Base-by-base conservation (phyloP, 1,140 invertebrate genomes). In the Trachymyrmex cornetzi region DNA sequence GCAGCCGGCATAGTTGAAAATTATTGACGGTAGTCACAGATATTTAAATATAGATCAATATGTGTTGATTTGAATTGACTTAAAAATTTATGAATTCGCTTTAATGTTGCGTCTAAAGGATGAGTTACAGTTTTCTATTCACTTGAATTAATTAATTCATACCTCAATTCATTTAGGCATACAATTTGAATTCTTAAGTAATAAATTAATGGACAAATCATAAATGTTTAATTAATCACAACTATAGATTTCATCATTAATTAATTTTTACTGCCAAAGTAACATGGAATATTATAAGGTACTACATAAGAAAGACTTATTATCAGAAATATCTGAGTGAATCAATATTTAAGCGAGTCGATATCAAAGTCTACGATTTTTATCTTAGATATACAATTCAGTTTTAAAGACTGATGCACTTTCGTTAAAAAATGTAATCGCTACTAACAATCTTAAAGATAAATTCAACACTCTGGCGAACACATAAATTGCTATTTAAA, bases 401-500 rank as follows among this genome's bases (percentile, higher is more conserved):
- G 2, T 64, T 66, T 48, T 30, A 30, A 9, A 30, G 30, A 66
- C 61, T 48, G 19, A 16, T 50, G 61, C 44, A 66, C n/a, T 30
- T 79, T 44, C 44, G 14, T n/a, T 22, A 34, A 11, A 69, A 44
- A 34, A 57, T 27, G 16, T 71, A 44, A 81, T 72, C 30, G 66
- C 50, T 57, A 44, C 55, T 72, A 81, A 81, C 38, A 69, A 38
- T 27, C n/a, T 27, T 24, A 12, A 57, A 57, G 50, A 72, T 81
- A 81, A 81, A 44, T 67, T 72, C 66, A 7, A 71, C 50, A 72
- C 66, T 50, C 14, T 53, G 48, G 16, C 22, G 16, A 71, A 81
- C 22, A 44, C 34, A 16, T 38, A 55, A 81, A 71, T 71, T 71
- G 50, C 34, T 27, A 19, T 71, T 72, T 81, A 59, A 72, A 81